These are phyloP conservation scores for Lacerta viridis DNA, from an alignment of 2,797 vertebrate genomes.

Conservation along the genomic window DNA sequence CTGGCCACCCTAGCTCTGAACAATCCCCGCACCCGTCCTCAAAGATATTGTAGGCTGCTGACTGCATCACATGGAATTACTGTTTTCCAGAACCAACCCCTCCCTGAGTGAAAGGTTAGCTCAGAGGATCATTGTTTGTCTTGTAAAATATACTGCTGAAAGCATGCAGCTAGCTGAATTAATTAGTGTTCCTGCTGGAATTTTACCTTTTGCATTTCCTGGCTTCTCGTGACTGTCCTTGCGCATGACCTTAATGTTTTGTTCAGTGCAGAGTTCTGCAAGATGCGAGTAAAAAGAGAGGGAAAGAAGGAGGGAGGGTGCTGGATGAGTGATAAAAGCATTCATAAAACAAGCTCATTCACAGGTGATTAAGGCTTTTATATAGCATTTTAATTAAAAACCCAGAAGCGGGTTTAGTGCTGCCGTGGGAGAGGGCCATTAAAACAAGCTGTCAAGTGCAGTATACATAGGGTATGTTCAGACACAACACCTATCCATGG, in stretches of 20 bases:
- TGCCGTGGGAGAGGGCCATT: not conserved
- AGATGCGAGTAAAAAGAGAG: not conserved
- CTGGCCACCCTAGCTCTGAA: not conserved
- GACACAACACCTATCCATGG: not conserved
- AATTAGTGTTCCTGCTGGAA: conserved; percentile 66
- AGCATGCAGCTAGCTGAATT: conserved; percentile 47
- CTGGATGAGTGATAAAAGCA: conserved; percentile 40
- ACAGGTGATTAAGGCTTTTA: conserved; percentile 28
- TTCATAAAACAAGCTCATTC: conserved; percentile 43
- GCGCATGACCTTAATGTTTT: not conserved
- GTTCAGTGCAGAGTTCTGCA: conserved; percentile 47
- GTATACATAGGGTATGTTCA: not conserved
- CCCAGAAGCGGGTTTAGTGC: not conserved
- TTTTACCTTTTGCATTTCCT: conserved; percentile 50
- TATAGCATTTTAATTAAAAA: conserved; percentile 24
- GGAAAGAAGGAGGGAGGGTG: conserved; percentile 9
- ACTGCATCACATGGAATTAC: conserved; percentile 30
- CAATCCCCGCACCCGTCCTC: conserved; percentile 9
- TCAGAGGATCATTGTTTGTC: conserved; percentile 48
- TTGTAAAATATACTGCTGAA: conserved; percentile 60
- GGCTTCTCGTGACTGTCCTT: conserved; percentile 56
- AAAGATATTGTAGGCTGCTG: conserved; percentile 25
- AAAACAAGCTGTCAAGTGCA: not conserved
- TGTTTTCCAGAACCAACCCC: conserved; percentile 48
- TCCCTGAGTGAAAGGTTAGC: conserved; percentile 23